A percentile compares a stretch with the other conserved stretches of the same genome.
Evolutionary conservation across 23 tunicate species (phyloP).

Genomic region (Halocynthia roretzi): DNA sequence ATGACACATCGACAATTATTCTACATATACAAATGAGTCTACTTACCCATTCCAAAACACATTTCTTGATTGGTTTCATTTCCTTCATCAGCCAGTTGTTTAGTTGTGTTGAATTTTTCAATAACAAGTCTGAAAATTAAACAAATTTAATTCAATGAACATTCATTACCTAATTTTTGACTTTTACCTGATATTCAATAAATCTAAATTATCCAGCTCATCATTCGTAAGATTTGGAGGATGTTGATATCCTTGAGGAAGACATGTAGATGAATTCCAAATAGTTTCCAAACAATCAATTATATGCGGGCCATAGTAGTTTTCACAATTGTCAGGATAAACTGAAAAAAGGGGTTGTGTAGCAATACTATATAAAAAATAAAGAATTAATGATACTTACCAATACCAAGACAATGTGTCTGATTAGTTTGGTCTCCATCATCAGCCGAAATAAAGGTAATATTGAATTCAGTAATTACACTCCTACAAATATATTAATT

Average conservation of each 20-base stretch:
- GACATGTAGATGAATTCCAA: conserved; percentile 1
- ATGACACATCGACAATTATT: no score
- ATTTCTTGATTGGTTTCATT: neutral
- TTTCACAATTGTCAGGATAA: neutral
- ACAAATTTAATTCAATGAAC: neutral
- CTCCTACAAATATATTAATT: conserved; percentile 4
- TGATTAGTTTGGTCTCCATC: conserved; percentile 4
- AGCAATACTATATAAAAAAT: neutral
- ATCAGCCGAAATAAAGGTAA: conserved; percentile 15
- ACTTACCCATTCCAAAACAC: conserved; percentile 18
- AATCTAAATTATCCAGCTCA: neutral
- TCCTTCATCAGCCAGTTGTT: conserved; percentile 11
- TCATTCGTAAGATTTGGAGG: neutral
- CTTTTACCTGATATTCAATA: neutral
- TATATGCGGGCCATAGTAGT: conserved; percentile 18
- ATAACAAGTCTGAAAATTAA: conserved; percentile 9
- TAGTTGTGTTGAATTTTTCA: neutral
- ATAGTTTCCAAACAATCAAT: conserved; percentile 18
- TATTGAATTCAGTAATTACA: conserved; percentile 2
- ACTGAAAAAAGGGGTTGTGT: neutral
- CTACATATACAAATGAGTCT: no score
- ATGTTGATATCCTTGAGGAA: conserved; percentile 1
- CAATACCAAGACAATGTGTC: conserved; percentile 26
- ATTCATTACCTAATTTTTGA: no score
- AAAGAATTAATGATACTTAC: conserved; percentile 7